A percentile compares a stretch with the other conserved stretches of the same genome.
Evolutionary conservation across 2,113 vertebrate species (phyloP).

Genomic region (Monopterus albus): DNA sequence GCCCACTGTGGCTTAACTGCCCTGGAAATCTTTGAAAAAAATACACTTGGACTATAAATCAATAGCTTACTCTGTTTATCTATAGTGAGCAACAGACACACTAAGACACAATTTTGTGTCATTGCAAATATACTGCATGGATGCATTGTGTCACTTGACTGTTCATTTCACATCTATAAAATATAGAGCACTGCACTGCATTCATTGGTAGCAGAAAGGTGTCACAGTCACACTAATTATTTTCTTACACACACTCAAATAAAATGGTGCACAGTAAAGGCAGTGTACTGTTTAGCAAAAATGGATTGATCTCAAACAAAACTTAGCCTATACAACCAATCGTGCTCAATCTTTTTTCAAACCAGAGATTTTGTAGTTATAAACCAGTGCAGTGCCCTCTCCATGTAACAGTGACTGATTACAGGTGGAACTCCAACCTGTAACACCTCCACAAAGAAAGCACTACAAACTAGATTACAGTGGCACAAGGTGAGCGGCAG

Average conservation of each 20-base stretch:
- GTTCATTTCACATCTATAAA: neutral
- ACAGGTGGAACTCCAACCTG: neutral
- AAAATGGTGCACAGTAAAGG: too few species aligned
- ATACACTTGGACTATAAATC: neutral
- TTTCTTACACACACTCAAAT: too few species aligned
- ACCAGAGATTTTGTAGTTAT: neutral
- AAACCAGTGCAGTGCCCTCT: neutral
- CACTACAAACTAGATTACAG: slow-evolving; percentile 18
- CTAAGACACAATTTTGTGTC: too few species aligned
- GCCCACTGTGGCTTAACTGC: neutral
- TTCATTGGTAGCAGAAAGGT: neutral
- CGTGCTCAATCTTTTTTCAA: neutral
- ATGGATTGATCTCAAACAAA: too few species aligned
- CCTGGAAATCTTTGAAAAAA: neutral
- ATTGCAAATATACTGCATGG: too few species aligned
- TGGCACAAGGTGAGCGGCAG: slow-evolving; percentile 16
- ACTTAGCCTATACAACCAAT: too few species aligned
- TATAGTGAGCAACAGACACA: neutral
- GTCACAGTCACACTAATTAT: too few species aligned
- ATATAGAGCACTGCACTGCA: neutral
- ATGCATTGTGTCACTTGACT: neutral
- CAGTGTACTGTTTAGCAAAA: too few species aligned
- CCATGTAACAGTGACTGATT: neutral
- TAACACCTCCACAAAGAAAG: slow-evolving; percentile 7
- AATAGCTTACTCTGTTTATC: neutral